Evolutionary conservation across 1,140 invertebrate species (phyloP).

Genomic region (Aplysia californica): DNA sequence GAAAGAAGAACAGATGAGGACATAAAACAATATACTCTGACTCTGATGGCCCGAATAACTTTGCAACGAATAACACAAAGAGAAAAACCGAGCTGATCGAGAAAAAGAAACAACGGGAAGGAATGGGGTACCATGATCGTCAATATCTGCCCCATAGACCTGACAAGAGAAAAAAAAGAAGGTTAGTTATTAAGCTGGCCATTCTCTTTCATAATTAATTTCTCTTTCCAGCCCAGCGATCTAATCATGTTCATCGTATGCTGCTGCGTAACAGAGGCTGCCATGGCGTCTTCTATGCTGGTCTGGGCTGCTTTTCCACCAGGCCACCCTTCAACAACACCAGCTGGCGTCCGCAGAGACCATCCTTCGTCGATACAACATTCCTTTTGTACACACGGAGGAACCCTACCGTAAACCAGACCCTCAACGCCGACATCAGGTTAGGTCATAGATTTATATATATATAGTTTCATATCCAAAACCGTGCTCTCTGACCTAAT

Average conservation of each 20-base stretch:
- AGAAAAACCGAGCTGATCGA: too few relatives aligned
- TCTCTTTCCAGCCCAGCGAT: not conserved
- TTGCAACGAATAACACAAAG: too few relatives aligned
- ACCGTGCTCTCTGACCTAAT: not conserved
- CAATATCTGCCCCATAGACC: not conserved
- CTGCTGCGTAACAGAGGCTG: not conserved
- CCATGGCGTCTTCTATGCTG: constrained; percentile 80
- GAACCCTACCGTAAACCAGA: constrained; percentile 17
- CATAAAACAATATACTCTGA: too few relatives aligned
- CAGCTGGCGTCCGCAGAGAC: constrained; percentile 79
- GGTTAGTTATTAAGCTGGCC: not conserved
- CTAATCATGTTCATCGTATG: not conserved
- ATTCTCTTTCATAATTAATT: too few relatives aligned
- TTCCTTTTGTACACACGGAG: constrained; percentile 71
- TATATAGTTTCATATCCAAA: too few relatives aligned
- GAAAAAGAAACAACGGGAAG: too few relatives aligned
- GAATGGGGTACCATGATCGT: too few relatives aligned
- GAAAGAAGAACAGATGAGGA: too few relatives aligned
- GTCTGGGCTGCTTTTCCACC: constrained; percentile 91
- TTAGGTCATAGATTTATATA: not conserved
- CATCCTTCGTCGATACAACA: constrained; percentile 80
- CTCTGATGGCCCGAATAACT: too few relatives aligned
- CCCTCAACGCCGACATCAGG: not conserved
- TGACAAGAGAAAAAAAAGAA: not conserved
- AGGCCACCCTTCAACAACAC: constrained; percentile 73